These are phyloP conservation scores for Margaritifera margaritifera DNA, from an alignment of 2,888 invertebrate species.

Conservation along the genomic window DNA sequence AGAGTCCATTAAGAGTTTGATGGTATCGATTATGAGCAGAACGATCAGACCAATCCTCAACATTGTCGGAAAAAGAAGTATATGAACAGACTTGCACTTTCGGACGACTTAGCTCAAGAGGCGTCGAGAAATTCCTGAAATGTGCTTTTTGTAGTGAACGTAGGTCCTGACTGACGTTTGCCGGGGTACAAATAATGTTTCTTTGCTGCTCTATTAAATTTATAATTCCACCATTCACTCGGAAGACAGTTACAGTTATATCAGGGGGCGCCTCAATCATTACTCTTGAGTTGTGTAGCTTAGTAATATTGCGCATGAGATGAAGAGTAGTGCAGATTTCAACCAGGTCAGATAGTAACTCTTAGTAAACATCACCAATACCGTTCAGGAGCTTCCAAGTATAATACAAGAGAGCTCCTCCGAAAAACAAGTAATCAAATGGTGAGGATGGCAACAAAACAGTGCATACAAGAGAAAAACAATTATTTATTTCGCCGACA, in stretches of 20 bases:
- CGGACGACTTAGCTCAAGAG: constrained; percentile 12
- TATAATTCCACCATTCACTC: no score
- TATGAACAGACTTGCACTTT: constrained; percentile 14
- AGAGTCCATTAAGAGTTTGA: constrained; percentile 5
- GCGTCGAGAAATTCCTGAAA: constrained; percentile 12
- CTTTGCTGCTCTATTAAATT: no score
- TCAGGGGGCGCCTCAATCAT: neutral
- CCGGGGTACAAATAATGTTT: no score
- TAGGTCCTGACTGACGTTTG: no score
- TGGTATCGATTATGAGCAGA: constrained; percentile 1
- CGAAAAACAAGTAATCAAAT: constrained; percentile 28
- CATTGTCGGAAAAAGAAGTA: constrained; percentile 9
- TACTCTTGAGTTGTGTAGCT: constrained; percentile 5
- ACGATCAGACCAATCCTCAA: constrained; percentile 13
- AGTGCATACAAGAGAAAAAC: constrained; percentile 19
- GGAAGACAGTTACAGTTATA: no score
- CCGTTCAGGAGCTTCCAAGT: constrained; percentile 8
- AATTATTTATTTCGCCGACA: constrained; percentile 12
- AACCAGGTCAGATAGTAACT: constrained; percentile 19
- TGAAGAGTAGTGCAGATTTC: constrained; percentile 10
- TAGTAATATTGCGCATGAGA: neutral
- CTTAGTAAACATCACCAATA: constrained; percentile 16
- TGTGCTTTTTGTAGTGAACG: constrained; percentile 10
- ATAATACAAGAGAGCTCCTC: constrained; percentile 15
- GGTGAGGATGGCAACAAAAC: constrained; percentile 18